phyloP scores from a whole-genome alignment of 2,113 vertebrate species.

The Chionis minor region DNA sequence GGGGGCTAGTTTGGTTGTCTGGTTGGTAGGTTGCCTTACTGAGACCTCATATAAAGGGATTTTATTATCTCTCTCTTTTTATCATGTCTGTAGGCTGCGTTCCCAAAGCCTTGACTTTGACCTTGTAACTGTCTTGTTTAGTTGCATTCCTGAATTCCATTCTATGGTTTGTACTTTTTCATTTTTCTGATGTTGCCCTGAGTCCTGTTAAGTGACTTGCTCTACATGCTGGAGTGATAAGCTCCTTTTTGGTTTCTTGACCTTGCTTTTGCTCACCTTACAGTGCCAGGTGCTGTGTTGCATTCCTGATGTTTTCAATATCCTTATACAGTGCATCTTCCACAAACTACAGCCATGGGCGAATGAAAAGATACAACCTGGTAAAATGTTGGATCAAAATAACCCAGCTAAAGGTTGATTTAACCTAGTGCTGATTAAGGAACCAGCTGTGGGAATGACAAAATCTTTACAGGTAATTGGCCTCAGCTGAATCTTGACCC shows the following conservation, averaged over 20 bases:
- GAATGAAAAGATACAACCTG: neutral
- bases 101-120: neutral
- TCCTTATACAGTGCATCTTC: neutral
- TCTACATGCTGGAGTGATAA: neutral
- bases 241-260: neutral
- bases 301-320: neutral
- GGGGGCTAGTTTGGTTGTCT: neutral
- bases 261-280: neutral
- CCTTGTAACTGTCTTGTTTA: neutral
- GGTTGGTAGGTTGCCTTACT: neutral
- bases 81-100: neutral
- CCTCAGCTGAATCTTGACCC: neutral
- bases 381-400: neutral
- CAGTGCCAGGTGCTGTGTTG: neutral
- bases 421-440: neutral
- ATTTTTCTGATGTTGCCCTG: neutral
- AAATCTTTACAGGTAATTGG: neutral
- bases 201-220: neutral
- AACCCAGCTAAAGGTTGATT: neutral
- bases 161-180: neutral
- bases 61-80: neutral
- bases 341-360: neutral
- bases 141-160: neutral
- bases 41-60: neutral
- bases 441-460: neutral